Evolutionary conservation across 2,888 invertebrate genomes (phyloP).

Genomic region (Invenusta paracnida): DNA sequence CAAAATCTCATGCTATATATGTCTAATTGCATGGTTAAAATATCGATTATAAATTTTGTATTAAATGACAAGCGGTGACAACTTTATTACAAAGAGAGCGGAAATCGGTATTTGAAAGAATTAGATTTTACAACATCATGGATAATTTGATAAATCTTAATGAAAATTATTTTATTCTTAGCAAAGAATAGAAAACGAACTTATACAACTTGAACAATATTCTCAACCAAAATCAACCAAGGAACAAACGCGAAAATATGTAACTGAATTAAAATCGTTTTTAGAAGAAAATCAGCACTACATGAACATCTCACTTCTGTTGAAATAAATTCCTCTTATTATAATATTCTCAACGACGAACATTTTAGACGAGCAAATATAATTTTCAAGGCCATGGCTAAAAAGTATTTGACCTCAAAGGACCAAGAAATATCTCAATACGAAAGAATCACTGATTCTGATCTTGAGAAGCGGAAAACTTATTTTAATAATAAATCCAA

Average conservation of each 20-base stretch:
- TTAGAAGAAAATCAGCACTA: not conserved
- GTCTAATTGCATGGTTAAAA: too few relatives aligned
- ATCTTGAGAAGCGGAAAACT: not conserved
- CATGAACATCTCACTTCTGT: conserved; percentile 20
- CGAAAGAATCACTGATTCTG: not conserved
- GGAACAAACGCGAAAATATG: conserved; percentile 22
- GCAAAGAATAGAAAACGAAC: conserved; percentile 27
- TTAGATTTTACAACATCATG: not conserved
- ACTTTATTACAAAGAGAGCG: not conserved
- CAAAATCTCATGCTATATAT: too few relatives aligned
- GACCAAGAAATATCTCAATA: not conserved
- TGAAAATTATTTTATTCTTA: not conserved
- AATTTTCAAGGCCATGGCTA: conserved; percentile 13
- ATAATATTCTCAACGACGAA: not conserved
- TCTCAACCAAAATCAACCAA: conserved; percentile 15
- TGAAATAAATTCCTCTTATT: conserved; percentile 13
- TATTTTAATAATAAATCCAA: conserved; percentile 16
- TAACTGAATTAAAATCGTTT: not conserved
- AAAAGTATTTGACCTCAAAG: conserved; percentile 1
- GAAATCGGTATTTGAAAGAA: conserved; percentile 30
- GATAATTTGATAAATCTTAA: not conserved
- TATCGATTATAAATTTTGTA: too few relatives aligned
- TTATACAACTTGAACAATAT: conserved; percentile 8
- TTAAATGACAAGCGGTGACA: too few relatives aligned
- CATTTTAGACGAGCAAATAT: conserved; percentile 12